Evolutionary conservation across 2,888 invertebrate genomes (phyloP), one percentile per base, ranked within the genome.

Genomic region (Dicycla oo): DNA sequence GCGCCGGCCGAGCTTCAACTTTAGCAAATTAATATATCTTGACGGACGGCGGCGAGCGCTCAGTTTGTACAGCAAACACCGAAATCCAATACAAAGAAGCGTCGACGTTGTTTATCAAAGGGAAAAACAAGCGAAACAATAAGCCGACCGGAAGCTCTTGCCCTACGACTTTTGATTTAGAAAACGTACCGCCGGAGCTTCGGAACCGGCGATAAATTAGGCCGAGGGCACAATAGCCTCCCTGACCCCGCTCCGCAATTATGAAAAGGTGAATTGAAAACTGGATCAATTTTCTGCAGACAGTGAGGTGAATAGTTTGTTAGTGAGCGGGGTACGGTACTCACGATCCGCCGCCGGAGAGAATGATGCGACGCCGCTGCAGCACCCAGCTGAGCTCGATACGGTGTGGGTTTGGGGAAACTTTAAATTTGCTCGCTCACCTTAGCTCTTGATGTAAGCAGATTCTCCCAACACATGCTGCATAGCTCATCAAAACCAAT

Each of bases 31-130:
- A 81, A 84, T 79, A 78, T 84, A 82, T 75, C 56, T 83, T 64
- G 74, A 79, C 63, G 67, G 68, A 58, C 67, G 65, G 51, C 63
- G 73, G 66, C 64, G 53, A 71, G 73, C 64, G 60, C 74, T 63
- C 76, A 75, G 81, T 83, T 81, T 78, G 75, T 76, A 64, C 73
- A 68, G 70, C 78, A 85, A 86, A 86, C 83, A 85, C 78, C 23
- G 71, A 80, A 83, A 83, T 91, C 88, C 91, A 92, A 91, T 92
- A 91, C 91, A 92, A 93, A 92, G 92, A 90, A 91, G 88, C 88
- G 87, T 83, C 87, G 85, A 85, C 85, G 88, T 90, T 92, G 91
- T 92, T 93, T 91, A 90, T 89, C 87, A 90, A 89, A 89, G 87
- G 88, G 79, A 89, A 88, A 90, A 91, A 87, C 88, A 87, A 88